Evolutionary conservation across 2,113 vertebrate genomes (phyloP), one percentile per base, ranked within the genome.

Genomic region (Dermatemys mawii): DNA sequence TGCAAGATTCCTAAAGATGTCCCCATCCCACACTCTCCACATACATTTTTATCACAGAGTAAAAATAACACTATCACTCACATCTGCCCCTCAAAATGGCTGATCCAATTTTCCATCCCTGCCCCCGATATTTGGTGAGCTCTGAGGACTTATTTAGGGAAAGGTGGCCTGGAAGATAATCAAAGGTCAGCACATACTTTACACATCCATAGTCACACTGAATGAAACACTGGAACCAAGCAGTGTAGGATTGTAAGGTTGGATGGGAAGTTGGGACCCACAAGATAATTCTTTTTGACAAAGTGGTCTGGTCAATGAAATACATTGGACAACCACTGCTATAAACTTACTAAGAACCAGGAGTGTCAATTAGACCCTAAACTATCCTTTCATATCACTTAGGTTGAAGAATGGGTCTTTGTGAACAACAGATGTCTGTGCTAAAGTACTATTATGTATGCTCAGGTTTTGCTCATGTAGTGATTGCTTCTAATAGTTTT

Each of bases 391-490:
- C 38, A 19, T 67, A 67, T 38, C 35, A 38, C 17, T 67, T 67
- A 84, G 27, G 81, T 11, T 8, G 35, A n/a, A n/a, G 32, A 84
- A 70, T 78, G 26, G 13, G 21, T 54, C 93, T 87, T 83, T 13
- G 50, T 27, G 84, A 84, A 50, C n/a, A 53, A 95, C 78, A 11
- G 11, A 6, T 81, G 78, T 2, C 10, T 78, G 11, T 24, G 44
- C 24, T 8, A 32, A 70, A 1, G 8, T 21, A 81, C 6, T 3
- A 87, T 0, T 29, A 35, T 32, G 1, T 35, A 83, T 1, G 1
- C 78, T 86, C 75, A 81, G 17, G 81, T 88, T 92, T 83, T 88
- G 35, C 78, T 89, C 85, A 85, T 12, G 41, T 3, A 49, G 83
- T 67, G 26, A 70, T 29, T 91, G 51, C 50, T 79, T 60, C 50